A percentile compares a stretch with the other conserved stretches of the same genome.
Conservation (phyloP, 37 sponge, comb jelly and placozoan species). For the Chondrosia reniformis region DNA sequence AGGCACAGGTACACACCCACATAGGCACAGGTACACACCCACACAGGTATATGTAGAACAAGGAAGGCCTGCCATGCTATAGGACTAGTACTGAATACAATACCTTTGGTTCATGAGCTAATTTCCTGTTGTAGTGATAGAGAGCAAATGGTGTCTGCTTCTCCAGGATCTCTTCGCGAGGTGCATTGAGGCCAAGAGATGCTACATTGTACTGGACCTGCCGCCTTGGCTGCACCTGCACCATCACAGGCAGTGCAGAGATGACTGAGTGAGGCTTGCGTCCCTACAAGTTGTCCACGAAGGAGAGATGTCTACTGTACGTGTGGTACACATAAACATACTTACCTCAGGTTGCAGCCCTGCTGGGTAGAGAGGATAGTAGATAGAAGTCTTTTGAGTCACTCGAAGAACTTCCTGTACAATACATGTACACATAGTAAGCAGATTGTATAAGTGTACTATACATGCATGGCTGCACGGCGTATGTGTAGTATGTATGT, state of each 20-base stretch:
- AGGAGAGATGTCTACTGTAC: not conserved
- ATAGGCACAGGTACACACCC: not conserved
- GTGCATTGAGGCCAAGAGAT: slow-evolving; percentile 65
- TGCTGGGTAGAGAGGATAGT: slow-evolving; percentile 70
- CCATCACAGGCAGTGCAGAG: slow-evolving; percentile 60
- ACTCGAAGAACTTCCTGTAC: slow-evolving; percentile 70
- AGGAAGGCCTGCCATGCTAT: not conserved
- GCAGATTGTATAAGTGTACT: not conserved
- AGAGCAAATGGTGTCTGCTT: slow-evolving; percentile 66
- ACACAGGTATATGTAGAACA: not conserved
- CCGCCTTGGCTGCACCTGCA: slow-evolving; percentile 69
- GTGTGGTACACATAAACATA: not conserved
- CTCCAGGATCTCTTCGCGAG: slow-evolving; percentile 54
- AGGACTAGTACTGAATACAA: not conserved
- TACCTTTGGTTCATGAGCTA: slow-evolving; percentile 90
- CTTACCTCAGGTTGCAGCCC: not conserved
- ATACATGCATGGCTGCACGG: not conserved
- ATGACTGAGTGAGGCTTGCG: slow-evolving; percentile 46
- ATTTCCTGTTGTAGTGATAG: slow-evolving; percentile 95
- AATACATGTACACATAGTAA: not conserved
- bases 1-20: not conserved
- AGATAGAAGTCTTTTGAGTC: slow-evolving; percentile 67
- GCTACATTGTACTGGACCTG: slow-evolving; percentile 80
- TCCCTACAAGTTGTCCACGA: not conserved
- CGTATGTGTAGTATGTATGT: not conserved